Percentiles rank a stretch among this genome's conserved stretches.
Conservation (phyloP, 2,113 vertebrate species). For the Megalops atlanticus region DNA sequence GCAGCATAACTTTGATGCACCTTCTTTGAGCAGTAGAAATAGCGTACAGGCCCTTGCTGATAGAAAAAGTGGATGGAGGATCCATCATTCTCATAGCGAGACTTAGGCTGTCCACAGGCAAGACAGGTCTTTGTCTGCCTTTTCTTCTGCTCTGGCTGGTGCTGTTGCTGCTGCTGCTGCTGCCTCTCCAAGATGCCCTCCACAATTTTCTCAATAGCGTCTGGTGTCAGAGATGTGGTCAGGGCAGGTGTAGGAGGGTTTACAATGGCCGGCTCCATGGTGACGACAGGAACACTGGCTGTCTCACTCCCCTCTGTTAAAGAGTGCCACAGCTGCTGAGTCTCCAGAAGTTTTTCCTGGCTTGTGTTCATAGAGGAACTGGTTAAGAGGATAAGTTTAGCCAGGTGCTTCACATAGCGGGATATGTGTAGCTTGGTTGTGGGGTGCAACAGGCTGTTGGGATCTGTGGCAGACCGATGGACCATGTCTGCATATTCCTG, state of each 20-base stretch:
- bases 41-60: slow-evolving; percentile 12
- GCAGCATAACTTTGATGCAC: slow-evolving; percentile 16
- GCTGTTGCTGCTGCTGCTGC: background rate
- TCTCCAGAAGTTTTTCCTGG: background rate
- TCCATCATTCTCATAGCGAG: slow-evolving; percentile 7
- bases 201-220: slow-evolving; percentile 8
- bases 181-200: slow-evolving; percentile 13
- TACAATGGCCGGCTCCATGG: background rate
- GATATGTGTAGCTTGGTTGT: slow-evolving; percentile 16
- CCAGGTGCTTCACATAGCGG: background rate
- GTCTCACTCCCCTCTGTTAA: background rate
- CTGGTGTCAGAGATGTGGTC: background rate
- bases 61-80: slow-evolving; percentile 24
- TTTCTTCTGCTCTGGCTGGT: no score
- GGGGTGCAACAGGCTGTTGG: slow-evolving; percentile 5
- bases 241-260: background rate
- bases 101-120: slow-evolving; percentile 32
- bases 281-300: background rate
- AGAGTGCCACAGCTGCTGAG: slow-evolving; percentile 2
- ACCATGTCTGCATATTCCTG: slow-evolving; percentile 21
- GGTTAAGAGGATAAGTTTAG: background rate
- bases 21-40: slow-evolving; percentile 29
- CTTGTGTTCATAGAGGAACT: background rate
- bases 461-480: slow-evolving; percentile 8
- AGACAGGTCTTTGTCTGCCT: slow-evolving; percentile 24